phyloP scores from a whole-genome alignment of 2,113 vertebrate species.

The Malurus alboscapulatus region DNA sequence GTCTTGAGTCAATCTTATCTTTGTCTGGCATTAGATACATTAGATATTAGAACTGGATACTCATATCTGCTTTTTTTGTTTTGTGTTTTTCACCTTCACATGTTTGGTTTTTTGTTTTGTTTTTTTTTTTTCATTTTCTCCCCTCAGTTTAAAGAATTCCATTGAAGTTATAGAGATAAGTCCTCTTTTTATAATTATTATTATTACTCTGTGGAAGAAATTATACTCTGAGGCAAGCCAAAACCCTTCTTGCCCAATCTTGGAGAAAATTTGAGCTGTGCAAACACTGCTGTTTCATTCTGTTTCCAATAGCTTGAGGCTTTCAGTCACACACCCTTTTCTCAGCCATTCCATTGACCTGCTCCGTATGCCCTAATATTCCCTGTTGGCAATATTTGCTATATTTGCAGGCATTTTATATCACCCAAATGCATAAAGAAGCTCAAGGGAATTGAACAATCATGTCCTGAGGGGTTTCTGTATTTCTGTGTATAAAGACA shows the following conservation, averaged over 20 bases:
- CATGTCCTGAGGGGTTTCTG: not conserved
- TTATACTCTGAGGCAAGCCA: not conserved
- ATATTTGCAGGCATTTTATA: slow-evolving; percentile 12
- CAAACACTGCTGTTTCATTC: not conserved
- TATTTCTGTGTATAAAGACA: not conserved
- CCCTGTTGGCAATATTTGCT: not conserved
- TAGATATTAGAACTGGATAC: not conserved
- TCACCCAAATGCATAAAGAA: slow-evolving; percentile 5
- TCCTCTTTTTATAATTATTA: not conserved
- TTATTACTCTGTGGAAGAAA: not conserved
- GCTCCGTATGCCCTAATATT: not conserved
- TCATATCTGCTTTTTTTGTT: accelerated
- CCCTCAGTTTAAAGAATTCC: not conserved
- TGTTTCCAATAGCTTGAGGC: slow-evolving; percentile 20
- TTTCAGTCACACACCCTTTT: slow-evolving; percentile 8
- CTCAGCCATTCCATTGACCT: not conserved
- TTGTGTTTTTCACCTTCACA: not conserved
- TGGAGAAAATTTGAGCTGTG: not conserved
- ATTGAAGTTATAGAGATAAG: not conserved
- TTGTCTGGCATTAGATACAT: not conserved
- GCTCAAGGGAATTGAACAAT: not conserved
- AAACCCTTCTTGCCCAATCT: not conserved
- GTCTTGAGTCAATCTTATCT: not conserved
- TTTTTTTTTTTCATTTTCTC: accelerated
- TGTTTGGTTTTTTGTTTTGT: too few species aligned